phyloP scores from a whole-genome alignment of 2,797 vertebrate genomes.

The Ctenopoma multispine region DNA sequence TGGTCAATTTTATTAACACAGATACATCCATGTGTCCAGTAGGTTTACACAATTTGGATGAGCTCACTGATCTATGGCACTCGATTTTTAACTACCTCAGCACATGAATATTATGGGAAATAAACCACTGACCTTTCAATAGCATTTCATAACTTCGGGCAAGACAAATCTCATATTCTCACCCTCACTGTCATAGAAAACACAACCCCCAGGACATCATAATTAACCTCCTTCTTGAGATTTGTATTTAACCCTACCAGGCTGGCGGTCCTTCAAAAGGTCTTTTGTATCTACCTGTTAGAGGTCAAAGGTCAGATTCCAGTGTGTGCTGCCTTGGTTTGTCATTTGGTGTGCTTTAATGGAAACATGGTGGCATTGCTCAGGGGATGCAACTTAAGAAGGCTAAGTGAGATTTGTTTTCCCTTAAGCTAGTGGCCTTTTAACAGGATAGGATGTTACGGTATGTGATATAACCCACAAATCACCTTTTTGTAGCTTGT shows the following conservation, averaged over 20 bases:
- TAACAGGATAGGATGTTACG: conserved; percentile 12
- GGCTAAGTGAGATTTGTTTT: conserved; percentile 24
- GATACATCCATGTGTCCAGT: background rate
- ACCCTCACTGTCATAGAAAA: background rate
- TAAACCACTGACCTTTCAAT: background rate
- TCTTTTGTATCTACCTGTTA: conserved; percentile 39
- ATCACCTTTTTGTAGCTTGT: background rate
- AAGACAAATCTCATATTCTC: conserved; percentile 12
- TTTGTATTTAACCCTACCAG: conserved; percentile 19
- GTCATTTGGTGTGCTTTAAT: conserved; percentile 33
- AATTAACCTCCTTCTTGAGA: conserved; percentile 31
- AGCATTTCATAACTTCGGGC: background rate
- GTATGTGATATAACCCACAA: background rate
- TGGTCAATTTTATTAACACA: background rate
- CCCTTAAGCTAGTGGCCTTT: conserved; percentile 15
- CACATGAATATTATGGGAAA: background rate
- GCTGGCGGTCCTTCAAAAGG: conserved; percentile 22
- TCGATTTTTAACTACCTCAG: background rate
- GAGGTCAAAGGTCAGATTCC: conserved; percentile 62
- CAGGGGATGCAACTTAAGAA: conserved; percentile 58
- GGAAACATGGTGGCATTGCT: conserved; percentile 56
- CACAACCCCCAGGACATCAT: conserved; percentile 13
- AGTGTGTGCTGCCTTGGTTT: conserved; percentile 20
- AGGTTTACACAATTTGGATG: background rate
- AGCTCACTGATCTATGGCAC: background rate